Evolutionary conservation across 2,888 invertebrate species (phyloP), one percentile per base, ranked within the genome.

Genomic region (Trypoxylon attenuatum): DNA sequence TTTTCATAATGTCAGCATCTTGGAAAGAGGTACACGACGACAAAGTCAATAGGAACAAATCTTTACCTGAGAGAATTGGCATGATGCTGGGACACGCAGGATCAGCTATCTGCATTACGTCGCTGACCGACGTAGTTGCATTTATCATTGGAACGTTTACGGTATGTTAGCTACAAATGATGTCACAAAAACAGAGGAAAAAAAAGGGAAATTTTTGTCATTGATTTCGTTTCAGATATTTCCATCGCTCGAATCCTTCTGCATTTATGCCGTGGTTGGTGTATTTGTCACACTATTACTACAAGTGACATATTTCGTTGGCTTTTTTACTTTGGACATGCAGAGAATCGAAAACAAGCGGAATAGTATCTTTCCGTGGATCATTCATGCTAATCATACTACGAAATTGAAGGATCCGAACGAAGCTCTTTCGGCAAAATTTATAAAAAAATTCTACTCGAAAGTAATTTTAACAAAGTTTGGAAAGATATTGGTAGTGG

Each of bases 1-100:
- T 95, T 91, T 95, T 96, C 86, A 94, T 96, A 0, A 93, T 95
- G 88, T 91, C 92, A 88, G 92, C 93, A 16, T 92, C 93, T 81
- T 94, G 93, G 93, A 91, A 92, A 65, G 91, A 93, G 80, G 76
- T 89, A 57, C 83, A 92, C 10, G 87, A 90, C 6, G 86, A 88
- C 38, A 88, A 90, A 47, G 88, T 90, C 68, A 87, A 88, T 73
- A 85, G 87, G 45, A 86, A 88, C 55, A 88, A 89, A 73, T 89
- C 90, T 70, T 80, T 93, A 23, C 89, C 90, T n/a, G 89, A 92
- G 76, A 90, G 90, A 85, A 89, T 94, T 52, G 94, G 92, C 0
- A 83, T 91, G 38, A 92, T 93, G 89, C 83, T 95, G 52, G 91
- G 92, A 83, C 94, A 94, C 82, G 94, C 94, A 3, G 95, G 95